Conservation (phyloP, 2,797 vertebrate species). For the Periophthalmus magnuspinnatus region DNA sequence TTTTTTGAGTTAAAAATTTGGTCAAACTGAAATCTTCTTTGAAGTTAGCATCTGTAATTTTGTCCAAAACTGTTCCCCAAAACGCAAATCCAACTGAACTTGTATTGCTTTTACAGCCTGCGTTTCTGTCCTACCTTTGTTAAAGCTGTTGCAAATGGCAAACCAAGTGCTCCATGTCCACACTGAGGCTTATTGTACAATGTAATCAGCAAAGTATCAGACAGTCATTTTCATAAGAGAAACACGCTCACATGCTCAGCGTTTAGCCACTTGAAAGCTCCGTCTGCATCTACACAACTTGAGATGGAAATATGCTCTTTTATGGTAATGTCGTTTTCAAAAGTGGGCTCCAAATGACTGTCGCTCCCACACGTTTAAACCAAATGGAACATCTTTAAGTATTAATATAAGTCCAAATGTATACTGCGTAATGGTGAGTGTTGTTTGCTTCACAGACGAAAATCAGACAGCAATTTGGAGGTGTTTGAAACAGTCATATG, state of each 20-base stretch:
- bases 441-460: background rate
- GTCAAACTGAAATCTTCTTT: too few relatives aligned
- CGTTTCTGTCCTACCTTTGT: background rate
- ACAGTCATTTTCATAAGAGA: conserved; percentile 3
- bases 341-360: background rate
- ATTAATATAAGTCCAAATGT: background rate
- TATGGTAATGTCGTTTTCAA: conserved; percentile 5
- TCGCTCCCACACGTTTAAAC: background rate
- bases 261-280: conserved; percentile 7
- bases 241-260: background rate
- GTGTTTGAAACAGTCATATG: background rate
- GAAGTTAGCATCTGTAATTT: too few relatives aligned
- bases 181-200: background rate
- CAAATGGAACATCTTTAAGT: background rate
- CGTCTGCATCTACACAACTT: background rate
- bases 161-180: background rate
- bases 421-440: background rate
- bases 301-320: conserved; percentile 1
- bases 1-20: too few relatives aligned
- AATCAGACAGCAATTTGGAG: background rate
- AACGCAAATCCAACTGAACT: background rate
- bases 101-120: background rate
- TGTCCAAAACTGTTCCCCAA: background rate
- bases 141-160: background rate
- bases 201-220: conserved; percentile 1